These are phyloP conservation scores for Caenorhabditis auriculariae DNA, from an alignment of 2,888 invertebrate genomes.

Conservation along the genomic window DNA sequence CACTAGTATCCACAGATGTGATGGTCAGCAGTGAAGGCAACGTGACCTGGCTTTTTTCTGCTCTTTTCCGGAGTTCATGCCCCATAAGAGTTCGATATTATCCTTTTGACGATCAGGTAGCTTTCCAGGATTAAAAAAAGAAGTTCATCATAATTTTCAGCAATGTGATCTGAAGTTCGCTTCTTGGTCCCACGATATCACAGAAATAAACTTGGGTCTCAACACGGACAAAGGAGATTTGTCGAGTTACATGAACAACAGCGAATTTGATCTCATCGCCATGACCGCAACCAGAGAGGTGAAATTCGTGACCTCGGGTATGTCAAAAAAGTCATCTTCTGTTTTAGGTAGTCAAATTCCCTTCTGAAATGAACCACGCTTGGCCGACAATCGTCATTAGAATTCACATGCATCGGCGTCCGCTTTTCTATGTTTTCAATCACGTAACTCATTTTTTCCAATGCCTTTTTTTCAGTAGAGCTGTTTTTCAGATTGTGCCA, in stretches of 20 bases:
- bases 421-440: conserved; percentile 69
- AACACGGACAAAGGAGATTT: conserved; percentile 79
- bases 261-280: conserved; percentile 78
- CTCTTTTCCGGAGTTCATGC: conserved; percentile 66
- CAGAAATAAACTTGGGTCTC: conserved; percentile 71
- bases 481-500: conserved; percentile 66
- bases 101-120: conserved; percentile 68
- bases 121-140: background rate
- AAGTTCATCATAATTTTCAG: conserved; percentile 53
- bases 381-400: conserved; percentile 69
- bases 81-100: conserved; percentile 69
- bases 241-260: conserved; percentile 86
- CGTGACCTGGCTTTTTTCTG: conserved; percentile 70
- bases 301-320: too few species aligned
- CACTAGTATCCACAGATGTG: conserved; percentile 69
- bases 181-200: conserved; percentile 69
- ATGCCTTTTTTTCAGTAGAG: background rate
- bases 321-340: too few species aligned
- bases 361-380: conserved; percentile 61
- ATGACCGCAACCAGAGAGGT: conserved; percentile 64
- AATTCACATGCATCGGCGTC: conserved; percentile 67
- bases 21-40: conserved; percentile 68
- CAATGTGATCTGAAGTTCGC: conserved; percentile 69
- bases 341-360: conserved; percentile 39
- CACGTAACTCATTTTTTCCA: conserved; percentile 37